Percentiles rank a stretch among this genome's conserved stretches.
phyloP scores from a whole-genome alignment of 30 jellyfish, hydroid and myxozoan genomes.

The Catostylus mosaicus region DNA sequence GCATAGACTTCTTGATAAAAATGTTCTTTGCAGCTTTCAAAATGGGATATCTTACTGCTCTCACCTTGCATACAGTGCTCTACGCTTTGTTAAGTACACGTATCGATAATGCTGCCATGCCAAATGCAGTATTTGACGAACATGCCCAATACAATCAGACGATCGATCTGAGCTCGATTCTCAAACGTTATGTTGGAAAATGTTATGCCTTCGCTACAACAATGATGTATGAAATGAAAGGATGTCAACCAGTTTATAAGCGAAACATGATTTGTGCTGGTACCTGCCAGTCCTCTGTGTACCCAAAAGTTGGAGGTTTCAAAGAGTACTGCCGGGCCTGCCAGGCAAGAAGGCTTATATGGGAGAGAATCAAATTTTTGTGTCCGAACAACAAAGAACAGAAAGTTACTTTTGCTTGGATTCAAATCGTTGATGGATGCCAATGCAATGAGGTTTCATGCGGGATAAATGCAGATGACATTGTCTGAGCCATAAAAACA shows the following conservation, averaged over 20 bases:
- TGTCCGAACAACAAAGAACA: slow-evolving; percentile 28
- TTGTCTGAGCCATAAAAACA: not conserved
- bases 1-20: not conserved
- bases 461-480: not conserved
- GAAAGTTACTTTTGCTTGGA: slow-evolving; percentile 39
- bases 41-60: not conserved
- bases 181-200: slow-evolving; percentile 15
- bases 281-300: slow-evolving; percentile 40
- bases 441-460: slow-evolving; percentile 39
- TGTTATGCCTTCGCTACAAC: slow-evolving; percentile 59
- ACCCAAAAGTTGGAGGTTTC: slow-evolving; percentile 48
- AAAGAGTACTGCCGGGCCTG: slow-evolving; percentile 50
- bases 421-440: slow-evolving; percentile 42
- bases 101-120: not conserved
- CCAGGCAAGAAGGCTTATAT: slow-evolving; percentile 34
- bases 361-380: slow-evolving; percentile 41
- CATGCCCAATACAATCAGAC: slow-evolving; percentile 19
- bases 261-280: slow-evolving; percentile 56
- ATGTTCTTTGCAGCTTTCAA: not conserved
- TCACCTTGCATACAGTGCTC: not conserved
- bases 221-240: slow-evolving; percentile 33
- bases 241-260: slow-evolving; percentile 42
- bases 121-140: not conserved
- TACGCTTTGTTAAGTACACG: not conserved
- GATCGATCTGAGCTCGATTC: slow-evolving; percentile 28